Percentiles rank a stretch among this genome's conserved stretches.
Conservation (phyloP, 2,888 invertebrate genomes). For the Merodon equestris region DNA sequence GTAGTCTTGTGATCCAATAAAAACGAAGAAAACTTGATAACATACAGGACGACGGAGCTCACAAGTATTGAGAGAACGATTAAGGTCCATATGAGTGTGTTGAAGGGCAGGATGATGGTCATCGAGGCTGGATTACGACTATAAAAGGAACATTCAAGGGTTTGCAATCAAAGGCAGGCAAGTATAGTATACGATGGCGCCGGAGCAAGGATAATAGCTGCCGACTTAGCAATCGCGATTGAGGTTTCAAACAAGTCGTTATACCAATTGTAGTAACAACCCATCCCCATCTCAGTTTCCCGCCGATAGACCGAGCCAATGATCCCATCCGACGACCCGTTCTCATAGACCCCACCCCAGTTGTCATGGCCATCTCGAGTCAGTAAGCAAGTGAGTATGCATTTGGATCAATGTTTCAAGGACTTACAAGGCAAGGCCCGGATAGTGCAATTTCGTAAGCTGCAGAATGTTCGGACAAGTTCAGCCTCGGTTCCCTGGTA, state of each 20-base stretch:
- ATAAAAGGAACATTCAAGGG: not conserved
- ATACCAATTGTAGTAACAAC: conserved; percentile 78
- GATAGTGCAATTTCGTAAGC: conserved; percentile 74
- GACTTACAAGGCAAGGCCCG: conserved; percentile 75
- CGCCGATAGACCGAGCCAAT: conserved; percentile 75
- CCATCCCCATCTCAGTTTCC: conserved; percentile 75
- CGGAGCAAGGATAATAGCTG: conserved; percentile 75
- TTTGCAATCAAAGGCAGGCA: no score
- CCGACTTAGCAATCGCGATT: conserved; percentile 74
- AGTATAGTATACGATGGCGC: conserved; percentile 73
- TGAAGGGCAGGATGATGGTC: conserved; percentile 74
- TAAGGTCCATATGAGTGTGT: conserved; percentile 72
- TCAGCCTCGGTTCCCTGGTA: conserved; percentile 75
- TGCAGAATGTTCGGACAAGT: conserved; percentile 74
- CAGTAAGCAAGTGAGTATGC: not conserved
- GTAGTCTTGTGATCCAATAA: conserved; percentile 31
- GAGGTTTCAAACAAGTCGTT: conserved; percentile 76
- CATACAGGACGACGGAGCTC: conserved; percentile 72
- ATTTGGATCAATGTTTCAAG: no score
- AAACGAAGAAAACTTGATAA: conserved; percentile 70
- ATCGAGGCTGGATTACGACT: conserved; percentile 75
- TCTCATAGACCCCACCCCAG: conserved; percentile 76
- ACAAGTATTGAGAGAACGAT: conserved; percentile 70
- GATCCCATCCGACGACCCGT: conserved; percentile 75
- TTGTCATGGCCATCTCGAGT: conserved; percentile 75